Evolutionary conservation across 2,113 vertebrate species (phyloP), one percentile per base, ranked within the genome.

Genomic region (Carassius gibelio): DNA sequence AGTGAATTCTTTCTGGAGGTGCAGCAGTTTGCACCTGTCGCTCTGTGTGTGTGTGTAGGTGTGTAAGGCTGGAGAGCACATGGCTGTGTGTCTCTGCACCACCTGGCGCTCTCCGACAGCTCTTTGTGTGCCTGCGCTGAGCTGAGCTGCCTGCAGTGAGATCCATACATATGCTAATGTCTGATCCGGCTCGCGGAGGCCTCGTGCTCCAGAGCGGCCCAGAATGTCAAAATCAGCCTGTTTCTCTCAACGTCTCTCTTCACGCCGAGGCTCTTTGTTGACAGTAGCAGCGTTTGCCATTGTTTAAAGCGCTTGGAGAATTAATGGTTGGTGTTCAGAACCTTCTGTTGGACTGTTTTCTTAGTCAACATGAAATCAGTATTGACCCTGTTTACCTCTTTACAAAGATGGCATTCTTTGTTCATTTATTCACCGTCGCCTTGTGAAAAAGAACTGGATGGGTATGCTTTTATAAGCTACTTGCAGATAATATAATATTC

Each of bases 121-220:
- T 93, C 88, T 93, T 94, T 94, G 93, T 94, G 92, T 90, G 90
- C 81, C 87, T 89, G 88, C 85, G 88, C 85, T 62, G 91, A 92
- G 88, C 85, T 62, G 91, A 92, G 92, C 87, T 91, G 91, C 90
- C 86, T 26, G 64, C 82, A 68, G 92, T 90, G 91, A 92, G 90
- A 91, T 26, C 93, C 90, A 94, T 94, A 94, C 92, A 94, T 93
- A 94, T 94, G 94, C 93, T 94, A 94, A 94, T 94, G 90, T 88
- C 85, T 87, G 87, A 89, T 87, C 90, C 89, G 85, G 83, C 80
- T 74, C 86, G 80, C 84, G 75, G 88, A 55, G 89, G 89, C 89
- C 89, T 87, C 84, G 90, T 86, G 91, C 89, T 88, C 90, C 42
- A 11, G 83, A 78, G 84, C 66, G 13, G 74, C 38, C 14, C 8